A percentile compares a stretch with the other conserved stretches of the same genome.
phyloP scores from a whole-genome alignment of 2,888 invertebrate species.

The Erebia ligea region DNA sequence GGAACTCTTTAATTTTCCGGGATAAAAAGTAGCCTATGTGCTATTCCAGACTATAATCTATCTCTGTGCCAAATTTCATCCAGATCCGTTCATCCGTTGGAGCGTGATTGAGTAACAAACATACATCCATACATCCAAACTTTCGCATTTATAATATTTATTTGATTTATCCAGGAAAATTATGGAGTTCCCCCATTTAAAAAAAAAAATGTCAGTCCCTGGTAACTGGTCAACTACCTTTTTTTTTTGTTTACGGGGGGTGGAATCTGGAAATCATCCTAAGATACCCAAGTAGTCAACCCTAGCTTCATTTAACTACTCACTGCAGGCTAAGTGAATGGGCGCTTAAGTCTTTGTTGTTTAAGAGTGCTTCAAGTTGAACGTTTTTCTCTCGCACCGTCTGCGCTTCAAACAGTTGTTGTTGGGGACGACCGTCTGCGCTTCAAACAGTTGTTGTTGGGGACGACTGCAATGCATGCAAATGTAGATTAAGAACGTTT shows the following conservation, averaged over 20 bases:
- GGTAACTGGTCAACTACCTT: no score
- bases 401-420: conserved; percentile 19
- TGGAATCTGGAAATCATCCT: neutral
- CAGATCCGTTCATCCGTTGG: no score
- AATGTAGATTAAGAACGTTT: conserved; percentile 13
- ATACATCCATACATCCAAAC: no score
- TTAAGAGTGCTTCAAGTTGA: conserved; percentile 35
- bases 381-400: conserved; percentile 10
- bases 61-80: no score
- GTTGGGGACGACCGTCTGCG: neutral
- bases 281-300: neutral
- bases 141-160: no score
- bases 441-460: conserved; percentile 20
- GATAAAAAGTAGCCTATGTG: no score
- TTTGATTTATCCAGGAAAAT: no score
- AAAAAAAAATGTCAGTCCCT: no score
- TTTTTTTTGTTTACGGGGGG: neutral
- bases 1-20: no score
- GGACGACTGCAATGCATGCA: conserved; percentile 12
- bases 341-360: conserved; percentile 37
- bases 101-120: no score
- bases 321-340: conserved; percentile 31
- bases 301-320: neutral
- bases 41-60: no score
- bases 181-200: no score